Percentiles rank a stretch among this genome's conserved stretches.
phyloP scores from a whole-genome alignment of 2,888 invertebrate genomes.

The Trypoxylon attenuatum region DNA sequence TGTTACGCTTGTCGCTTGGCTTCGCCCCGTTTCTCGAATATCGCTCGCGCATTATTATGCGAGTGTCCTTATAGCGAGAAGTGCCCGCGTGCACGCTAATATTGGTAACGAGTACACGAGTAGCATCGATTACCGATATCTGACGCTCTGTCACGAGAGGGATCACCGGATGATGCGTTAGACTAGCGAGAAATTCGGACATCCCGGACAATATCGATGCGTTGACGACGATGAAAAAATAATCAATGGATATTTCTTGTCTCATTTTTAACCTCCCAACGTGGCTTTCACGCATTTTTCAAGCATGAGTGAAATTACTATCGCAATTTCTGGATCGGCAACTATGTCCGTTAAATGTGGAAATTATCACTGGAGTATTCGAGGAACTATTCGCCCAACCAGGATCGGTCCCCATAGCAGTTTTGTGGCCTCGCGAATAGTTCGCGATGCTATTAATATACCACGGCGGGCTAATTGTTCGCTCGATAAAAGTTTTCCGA shows the following conservation, averaged over 20 bases:
- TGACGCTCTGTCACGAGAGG: slow-evolving; percentile 17
- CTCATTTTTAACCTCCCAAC: too few species aligned
- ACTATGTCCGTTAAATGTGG: too few species aligned
- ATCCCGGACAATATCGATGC: too few species aligned
- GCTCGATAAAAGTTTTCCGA: background rate
- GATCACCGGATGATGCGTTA: slow-evolving; percentile 22
- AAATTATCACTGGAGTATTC: too few species aligned
- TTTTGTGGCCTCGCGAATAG: too few species aligned
- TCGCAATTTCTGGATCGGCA: too few species aligned
- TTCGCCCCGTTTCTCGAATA: slow-evolving; percentile 38
- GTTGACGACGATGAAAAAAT: too few species aligned
- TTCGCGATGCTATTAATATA: background rate
- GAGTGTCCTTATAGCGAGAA: slow-evolving; percentile 38
- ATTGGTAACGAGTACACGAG: slow-evolving; percentile 48
- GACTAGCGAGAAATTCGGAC: slow-evolving; percentile 20
- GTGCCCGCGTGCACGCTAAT: slow-evolving; percentile 43
- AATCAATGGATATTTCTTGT: too few species aligned
- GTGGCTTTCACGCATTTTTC: too few species aligned
- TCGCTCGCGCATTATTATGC: slow-evolving; percentile 39
- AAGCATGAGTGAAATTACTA: too few species aligned
- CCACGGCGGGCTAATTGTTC: background rate
- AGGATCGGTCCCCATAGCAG: too few species aligned
- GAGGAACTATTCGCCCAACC: too few species aligned
- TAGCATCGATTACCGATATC: slow-evolving; percentile 51
- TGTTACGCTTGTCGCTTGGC: slow-evolving; percentile 49